These are phyloP conservation scores for Venustaconcha ellipsiformis DNA, from an alignment of 1,140 invertebrate species.

Conservation along the genomic window DNA sequence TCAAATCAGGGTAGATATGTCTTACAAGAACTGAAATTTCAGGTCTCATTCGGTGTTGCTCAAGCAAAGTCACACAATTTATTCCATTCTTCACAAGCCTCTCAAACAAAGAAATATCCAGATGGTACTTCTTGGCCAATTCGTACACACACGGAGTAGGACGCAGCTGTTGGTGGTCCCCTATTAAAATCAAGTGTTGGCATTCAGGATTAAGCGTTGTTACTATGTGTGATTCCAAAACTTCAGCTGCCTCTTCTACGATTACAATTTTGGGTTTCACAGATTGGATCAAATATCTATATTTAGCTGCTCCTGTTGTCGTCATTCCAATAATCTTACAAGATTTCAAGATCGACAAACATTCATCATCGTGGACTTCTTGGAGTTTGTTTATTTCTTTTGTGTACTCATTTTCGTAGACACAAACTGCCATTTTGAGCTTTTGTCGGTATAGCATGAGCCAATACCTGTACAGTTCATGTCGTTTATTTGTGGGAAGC, in stretches of 20 bases:
- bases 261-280: conserved; percentile 58
- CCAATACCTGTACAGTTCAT: conserved; percentile 56
- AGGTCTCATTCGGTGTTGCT: conserved; percentile 70
- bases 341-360: conserved; percentile 50
- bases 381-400: conserved; percentile 14
- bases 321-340: conserved; percentile 65
- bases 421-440: conserved; percentile 8
- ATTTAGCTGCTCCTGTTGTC: conserved; percentile 62
- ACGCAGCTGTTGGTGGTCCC: no score
- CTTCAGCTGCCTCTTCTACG: conserved; percentile 66
- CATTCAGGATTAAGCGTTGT: conserved; percentile 73
- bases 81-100: conserved; percentile 64
- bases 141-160: conserved; percentile 54
- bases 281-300: conserved; percentile 41
- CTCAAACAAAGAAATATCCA: conserved; percentile 70
- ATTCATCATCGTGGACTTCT: conserved; percentile 37
- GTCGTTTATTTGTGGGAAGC: conserved; percentile 35
- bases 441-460: conserved; percentile 22
- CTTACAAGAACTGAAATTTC: conserved; percentile 63
- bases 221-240: conserved; percentile 61
- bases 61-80: conserved; percentile 57
- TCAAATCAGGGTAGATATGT: conserved; percentile 64
- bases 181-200: no score
- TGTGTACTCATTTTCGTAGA: conserved; percentile 17
- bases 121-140: conserved; percentile 59